Conservation (phyloP, 1,140 invertebrate species). For the Sipha flava region DNA sequence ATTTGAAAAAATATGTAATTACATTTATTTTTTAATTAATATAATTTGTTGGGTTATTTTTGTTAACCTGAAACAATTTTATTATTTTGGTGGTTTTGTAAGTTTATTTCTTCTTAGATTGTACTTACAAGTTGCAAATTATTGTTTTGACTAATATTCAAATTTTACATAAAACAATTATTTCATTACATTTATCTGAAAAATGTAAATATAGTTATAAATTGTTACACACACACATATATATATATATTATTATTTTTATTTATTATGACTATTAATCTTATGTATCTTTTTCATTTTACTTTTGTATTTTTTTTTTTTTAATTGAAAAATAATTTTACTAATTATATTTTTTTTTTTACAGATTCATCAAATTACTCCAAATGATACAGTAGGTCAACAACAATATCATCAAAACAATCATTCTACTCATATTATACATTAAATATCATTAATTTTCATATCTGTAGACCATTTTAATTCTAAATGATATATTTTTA, state of each 20-base stretch:
- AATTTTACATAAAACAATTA: conserved; percentile 22
- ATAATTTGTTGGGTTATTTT: conserved; percentile 13
- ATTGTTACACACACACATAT: conserved; percentile 21
- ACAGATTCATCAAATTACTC: background rate
- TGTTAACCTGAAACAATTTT: background rate
- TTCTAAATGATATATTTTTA: background rate
- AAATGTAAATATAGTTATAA: conserved; percentile 29
- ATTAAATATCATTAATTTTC: background rate
- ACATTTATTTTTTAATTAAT: background rate
- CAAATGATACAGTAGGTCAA: background rate
- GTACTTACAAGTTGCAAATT: conserved; percentile 25
- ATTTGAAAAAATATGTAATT: background rate
- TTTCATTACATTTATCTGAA: conserved; percentile 30
- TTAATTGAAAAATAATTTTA: background rate
- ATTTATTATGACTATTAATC: background rate
- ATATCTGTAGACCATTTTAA: background rate
- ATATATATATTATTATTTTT: background rate
- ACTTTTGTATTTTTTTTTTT: background rate
- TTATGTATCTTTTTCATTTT: background rate
- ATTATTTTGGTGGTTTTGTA: conserved; percentile 27
- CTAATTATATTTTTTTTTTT: conserved; percentile 19
- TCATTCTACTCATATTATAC: background rate
- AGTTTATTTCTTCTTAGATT: conserved; percentile 15
- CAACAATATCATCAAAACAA: background rate
- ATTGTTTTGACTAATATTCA: conserved; percentile 22